These are phyloP conservation scores for Drosophila testacea DNA, from an alignment of 2,888 invertebrate genomes.

Conservation along the genomic window DNA sequence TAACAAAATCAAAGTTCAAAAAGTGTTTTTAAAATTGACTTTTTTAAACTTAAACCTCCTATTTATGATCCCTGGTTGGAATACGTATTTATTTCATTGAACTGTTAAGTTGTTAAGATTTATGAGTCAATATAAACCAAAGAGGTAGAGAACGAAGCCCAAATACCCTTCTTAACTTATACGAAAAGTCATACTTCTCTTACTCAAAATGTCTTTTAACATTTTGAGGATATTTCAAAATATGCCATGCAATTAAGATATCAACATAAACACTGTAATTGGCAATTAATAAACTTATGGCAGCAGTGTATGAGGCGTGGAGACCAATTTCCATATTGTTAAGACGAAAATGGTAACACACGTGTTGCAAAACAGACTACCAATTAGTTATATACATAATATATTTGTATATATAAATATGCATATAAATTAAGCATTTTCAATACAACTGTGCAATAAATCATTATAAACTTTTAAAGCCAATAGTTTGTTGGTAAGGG, in stretches of 20 bases:
- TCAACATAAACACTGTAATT: conserved; percentile 7
- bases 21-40: too few species aligned
- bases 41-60: too few species aligned
- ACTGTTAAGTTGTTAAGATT: conserved; percentile 6
- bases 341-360: conserved; percentile 1
- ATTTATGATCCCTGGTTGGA: background rate
- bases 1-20: too few species aligned
- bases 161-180: conserved; percentile 14
- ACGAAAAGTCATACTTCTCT: background rate
- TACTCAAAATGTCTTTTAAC: background rate
- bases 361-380: conserved; percentile 12
- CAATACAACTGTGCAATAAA: conserved; percentile 37
- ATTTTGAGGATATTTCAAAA: background rate
- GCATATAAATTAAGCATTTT: conserved; percentile 15
- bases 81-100: conserved; percentile 6
- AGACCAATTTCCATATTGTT: conserved; percentile 10
- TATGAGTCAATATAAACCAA: conserved; percentile 1
- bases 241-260: background rate
- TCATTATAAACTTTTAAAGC: conserved; percentile 24
- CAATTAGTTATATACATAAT: conserved; percentile 22
- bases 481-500: conserved; percentile 1
- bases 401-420: background rate
- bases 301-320: background rate
- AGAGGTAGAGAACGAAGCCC: background rate
- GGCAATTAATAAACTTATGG: conserved; percentile 1